Evolutionary conservation across 2,888 invertebrate species (phyloP).

Genomic region (Drosophila lutescens): DNA sequence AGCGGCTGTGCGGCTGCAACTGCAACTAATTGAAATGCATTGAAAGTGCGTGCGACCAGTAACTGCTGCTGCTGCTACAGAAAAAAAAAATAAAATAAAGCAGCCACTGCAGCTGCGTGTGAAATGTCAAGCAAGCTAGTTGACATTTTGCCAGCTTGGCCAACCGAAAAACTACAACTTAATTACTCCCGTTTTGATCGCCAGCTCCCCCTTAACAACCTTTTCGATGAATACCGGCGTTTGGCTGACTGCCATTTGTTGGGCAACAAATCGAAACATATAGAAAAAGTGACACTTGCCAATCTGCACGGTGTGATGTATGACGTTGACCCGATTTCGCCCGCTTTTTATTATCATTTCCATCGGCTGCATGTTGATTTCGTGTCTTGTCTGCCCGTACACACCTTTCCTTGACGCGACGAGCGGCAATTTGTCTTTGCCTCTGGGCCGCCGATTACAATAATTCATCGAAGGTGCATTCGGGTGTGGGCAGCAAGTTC

Average conservation of each 20-base stretch:
- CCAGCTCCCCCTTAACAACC: background rate
- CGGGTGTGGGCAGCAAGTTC: conserved; percentile 65
- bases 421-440: conserved; percentile 72
- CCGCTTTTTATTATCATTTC: conserved; percentile 52
- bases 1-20: conserved; percentile 52
- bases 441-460: conserved; percentile 65
- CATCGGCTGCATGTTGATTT: conserved; percentile 43
- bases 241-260: conserved; percentile 37
- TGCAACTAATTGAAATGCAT: conserved; percentile 75
- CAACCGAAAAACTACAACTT: conserved; percentile 53
- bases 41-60: conserved; percentile 74
- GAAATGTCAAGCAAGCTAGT: conserved; percentile 68
- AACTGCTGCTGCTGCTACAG: conserved; percentile 22
- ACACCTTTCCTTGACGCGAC: conserved; percentile 69
- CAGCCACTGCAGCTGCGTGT: conserved; percentile 58
- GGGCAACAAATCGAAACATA: conserved; percentile 64
- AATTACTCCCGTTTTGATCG: conserved; percentile 55
- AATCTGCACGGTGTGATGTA: conserved; percentile 67
- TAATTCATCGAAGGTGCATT: conserved; percentile 56
- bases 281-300: conserved; percentile 71
- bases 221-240: conserved; percentile 20
- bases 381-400: conserved; percentile 40
- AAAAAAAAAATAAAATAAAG: background rate
- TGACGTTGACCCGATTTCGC: conserved; percentile 69
- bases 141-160: conserved; percentile 57